Evolutionary conservation across 2,888 invertebrate species (phyloP), one percentile per base, ranked within the genome.

Genomic region (Cylloceria caligata): DNA sequence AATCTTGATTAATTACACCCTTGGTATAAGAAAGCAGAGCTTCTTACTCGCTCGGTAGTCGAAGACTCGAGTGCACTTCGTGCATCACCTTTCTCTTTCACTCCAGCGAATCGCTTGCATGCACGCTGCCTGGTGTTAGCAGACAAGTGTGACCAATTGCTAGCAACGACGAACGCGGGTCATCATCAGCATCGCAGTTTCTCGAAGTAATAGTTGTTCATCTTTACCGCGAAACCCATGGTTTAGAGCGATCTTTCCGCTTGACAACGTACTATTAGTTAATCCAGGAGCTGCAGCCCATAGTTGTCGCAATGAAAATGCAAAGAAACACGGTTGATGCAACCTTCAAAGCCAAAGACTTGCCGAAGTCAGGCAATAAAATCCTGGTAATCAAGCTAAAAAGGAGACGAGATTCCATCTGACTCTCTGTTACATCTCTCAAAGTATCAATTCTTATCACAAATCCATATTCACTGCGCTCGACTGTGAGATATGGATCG

Each of bases 1-100:
- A 80, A 84, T 84, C 79, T 79, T 82, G 69, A 84, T 84, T 84
- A 84, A 84, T 84, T 80, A 76, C 36, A 16, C 81, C 62, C 71
- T 69, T 71, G 79, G 72, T 67, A 19, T 62, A 42, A 24, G 62
- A 49, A 62, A 73, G 62, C 60, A 72, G 45, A 27, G 72, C 76
- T 72, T 62, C 62, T 36, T 74, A 36, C 21, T 68, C 60, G 55
- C 55, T 69, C 62, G 11, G 3, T 7, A 39, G 49, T 64, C 24
- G 52, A 52, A 36, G 57, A 27, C 34, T 49, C 52, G 36, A 27
- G 47, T 24, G 16, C 52, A 34, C 52, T 24, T n/a, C 7, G n/a
- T 39, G 27, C 45, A 13, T 47, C 73, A 11, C 16, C 75, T 76
- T 80, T 81, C 78, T 69, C 34, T 36, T 74, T 60, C 60, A 24